Base-by-base conservation (phyloP, 2,113 vertebrate genomes). In the Apteryx mantelli region DNA sequence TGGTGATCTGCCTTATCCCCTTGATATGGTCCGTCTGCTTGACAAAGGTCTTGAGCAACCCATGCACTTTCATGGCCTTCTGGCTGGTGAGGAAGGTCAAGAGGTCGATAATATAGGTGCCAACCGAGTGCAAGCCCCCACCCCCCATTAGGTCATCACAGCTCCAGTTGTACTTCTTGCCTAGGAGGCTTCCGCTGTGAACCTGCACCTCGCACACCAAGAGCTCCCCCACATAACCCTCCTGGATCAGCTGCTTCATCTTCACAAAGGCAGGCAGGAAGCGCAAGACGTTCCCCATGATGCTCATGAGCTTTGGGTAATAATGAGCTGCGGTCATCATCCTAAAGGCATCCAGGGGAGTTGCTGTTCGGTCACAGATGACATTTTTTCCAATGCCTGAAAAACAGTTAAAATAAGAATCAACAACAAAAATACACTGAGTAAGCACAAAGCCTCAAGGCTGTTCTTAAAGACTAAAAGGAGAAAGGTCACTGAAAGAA, bases 161-260 rank as follows among this genome's bases (percentile, higher is more conserved):
- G 98, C 99, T 99, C 99, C 99, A 99, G 98, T 99, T 99, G 98
- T 99, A 99, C 82, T 99, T 99, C 97, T 99, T 99, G 71, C 99
- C 99, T 86, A 99, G 98, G 42, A 99, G 98, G 94, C 99, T 99
- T 11, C 99, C 99, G 0, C 99, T 97, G 88, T 99, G 99, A n/a
- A 99, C 99, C 98, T 99, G 98, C 16, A 99, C 99, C 98, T 99
- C 99, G 1, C 99, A 99, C 89, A 99, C 99, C 93, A 99, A 98
- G 91, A 99, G 98, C 78, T 99, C 99, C n/a, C 99, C 99, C 3
- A 99, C 97, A 2, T 99, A 99, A 11, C 99, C 99, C 94, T 99
- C 99, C 95, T 99, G 98, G 36, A 99, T 97, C 96, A 99, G 98
- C 98, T 99, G 99, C 97, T 99, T 99, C 99, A 99, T 99, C 88